phyloP scores from a whole-genome alignment of 2,888 invertebrate species.

The Seira musarum region DNA sequence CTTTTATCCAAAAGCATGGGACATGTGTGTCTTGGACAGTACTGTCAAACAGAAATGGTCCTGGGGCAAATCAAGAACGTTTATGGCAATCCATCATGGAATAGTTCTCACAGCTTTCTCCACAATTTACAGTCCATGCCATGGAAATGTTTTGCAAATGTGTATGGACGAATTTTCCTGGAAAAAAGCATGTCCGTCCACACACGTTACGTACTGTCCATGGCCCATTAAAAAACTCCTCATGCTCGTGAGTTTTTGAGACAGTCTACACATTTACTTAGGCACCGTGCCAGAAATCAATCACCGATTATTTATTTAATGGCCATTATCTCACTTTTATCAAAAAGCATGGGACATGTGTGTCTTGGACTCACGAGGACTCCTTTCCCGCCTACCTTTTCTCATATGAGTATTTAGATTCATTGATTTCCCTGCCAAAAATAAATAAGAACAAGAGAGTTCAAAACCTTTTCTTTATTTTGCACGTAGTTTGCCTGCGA shows the following conservation, averaged over 20 bases:
- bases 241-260: too few relatives aligned
- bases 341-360: neutral
- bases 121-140: too few relatives aligned
- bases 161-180: too few relatives aligned
- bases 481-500: too few relatives aligned
- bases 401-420: neutral
- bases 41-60: neutral
- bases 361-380: neutral
- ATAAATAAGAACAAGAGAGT: neutral
- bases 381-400: neutral
- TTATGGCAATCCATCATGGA: too few relatives aligned
- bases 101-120: too few relatives aligned
- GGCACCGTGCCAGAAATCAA: constrained; percentile 28
- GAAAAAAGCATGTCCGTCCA: too few relatives aligned
- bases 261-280: too few relatives aligned
- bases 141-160: too few relatives aligned
- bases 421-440: constrained; percentile 32
- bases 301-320: constrained; percentile 46
- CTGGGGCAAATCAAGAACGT: neutral
- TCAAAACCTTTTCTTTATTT: too few relatives aligned
- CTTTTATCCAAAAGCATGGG: neutral
- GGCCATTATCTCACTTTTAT: constrained; percentile 11
- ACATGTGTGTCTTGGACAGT: neutral
- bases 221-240: too few relatives aligned
- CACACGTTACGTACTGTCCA: too few relatives aligned